phyloP scores from a whole-genome alignment of 2,888 invertebrate species.

The Podabrus alpinus region DNA sequence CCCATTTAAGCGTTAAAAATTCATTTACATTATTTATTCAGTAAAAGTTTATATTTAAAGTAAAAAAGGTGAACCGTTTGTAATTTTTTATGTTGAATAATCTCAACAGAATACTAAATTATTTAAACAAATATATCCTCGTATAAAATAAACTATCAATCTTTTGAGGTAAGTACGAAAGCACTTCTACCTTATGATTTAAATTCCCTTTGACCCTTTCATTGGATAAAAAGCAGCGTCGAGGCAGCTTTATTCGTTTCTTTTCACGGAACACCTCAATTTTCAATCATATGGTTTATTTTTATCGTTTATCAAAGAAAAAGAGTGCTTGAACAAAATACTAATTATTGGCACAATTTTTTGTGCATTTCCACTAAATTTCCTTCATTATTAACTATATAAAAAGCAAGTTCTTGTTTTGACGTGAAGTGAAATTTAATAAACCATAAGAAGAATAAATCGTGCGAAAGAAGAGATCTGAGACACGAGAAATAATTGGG shows the following conservation, averaged over 20 bases:
- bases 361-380: not conserved
- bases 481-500: slow-evolving; percentile 24
- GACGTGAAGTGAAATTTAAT: slow-evolving; percentile 24
- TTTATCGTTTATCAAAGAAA: not conserved
- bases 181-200: slow-evolving; percentile 20
- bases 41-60: too few relatives aligned
- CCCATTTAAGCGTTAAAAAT: too few relatives aligned
- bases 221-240: not conserved
- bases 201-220: slow-evolving; percentile 14
- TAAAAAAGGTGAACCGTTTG: too few relatives aligned
- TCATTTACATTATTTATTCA: too few relatives aligned
- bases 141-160: not conserved
- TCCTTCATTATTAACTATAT: not conserved
- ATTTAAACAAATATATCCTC: not conserved
- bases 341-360: not conserved
- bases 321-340: not conserved
- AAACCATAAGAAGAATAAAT: slow-evolving; percentile 20
- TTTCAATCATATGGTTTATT: not conserved
- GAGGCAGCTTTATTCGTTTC: not conserved
- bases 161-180: not conserved
- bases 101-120: not conserved
- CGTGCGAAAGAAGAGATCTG: slow-evolving; percentile 12
- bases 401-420: slow-evolving; percentile 10
- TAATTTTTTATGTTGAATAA: not conserved
- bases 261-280: not conserved